These are phyloP conservation scores for Harpalus rubripes DNA, from an alignment of 2,888 invertebrate species.

Conservation along the genomic window DNA sequence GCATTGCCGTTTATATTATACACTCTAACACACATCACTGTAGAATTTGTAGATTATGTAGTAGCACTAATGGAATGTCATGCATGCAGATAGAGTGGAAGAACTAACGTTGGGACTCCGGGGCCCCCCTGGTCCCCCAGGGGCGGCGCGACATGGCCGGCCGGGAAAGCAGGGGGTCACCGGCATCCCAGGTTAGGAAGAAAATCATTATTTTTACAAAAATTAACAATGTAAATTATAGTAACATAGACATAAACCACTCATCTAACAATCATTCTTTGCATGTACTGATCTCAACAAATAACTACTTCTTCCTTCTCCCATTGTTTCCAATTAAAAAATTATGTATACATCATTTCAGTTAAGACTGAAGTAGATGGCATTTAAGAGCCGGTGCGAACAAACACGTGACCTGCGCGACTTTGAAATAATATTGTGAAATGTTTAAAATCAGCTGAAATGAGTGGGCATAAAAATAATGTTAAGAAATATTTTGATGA, in stretches of 20 bases:
- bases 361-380: no score
- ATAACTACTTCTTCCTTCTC: no score
- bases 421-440: no score
- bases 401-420: no score
- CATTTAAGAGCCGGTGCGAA: no score
- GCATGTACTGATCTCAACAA: no score
- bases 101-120: slow-evolving; percentile 81
- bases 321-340: no score
- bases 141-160: slow-evolving; percentile 78
- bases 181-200: slow-evolving; percentile 80
- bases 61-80: slow-evolving; percentile 67
- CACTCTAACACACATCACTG: slow-evolving; percentile 64
- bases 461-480: no score
- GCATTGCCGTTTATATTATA: slow-evolving; percentile 38
- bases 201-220: neutral
- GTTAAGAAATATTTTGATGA: no score
- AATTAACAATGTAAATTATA: no score
- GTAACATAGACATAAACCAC: neutral
- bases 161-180: slow-evolving; percentile 79
- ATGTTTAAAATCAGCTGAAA: no score
- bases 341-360: no score
- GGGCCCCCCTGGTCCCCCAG: slow-evolving; percentile 86
- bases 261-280: neutral
- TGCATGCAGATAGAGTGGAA: slow-evolving; percentile 79
- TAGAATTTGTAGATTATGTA: slow-evolving; percentile 44